Conservation (phyloP, 2,797 vertebrate genomes). For the Morus bassanus region DNA sequence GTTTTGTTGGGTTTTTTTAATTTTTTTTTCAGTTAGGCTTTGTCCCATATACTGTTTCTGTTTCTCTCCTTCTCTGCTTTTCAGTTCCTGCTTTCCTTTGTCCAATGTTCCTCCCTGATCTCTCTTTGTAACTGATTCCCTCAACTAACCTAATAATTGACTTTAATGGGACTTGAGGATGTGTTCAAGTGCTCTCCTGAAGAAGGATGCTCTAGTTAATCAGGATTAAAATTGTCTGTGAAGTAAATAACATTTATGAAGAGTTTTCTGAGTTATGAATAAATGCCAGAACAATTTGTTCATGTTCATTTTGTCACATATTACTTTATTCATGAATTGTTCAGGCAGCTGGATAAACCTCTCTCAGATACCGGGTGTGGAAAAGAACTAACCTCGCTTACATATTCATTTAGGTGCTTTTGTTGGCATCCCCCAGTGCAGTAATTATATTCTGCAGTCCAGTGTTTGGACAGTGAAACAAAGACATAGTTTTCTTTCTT, state of each 20-base stretch:
- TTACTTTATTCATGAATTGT: background rate
- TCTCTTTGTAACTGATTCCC: background rate
- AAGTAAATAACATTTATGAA: conserved; percentile 40
- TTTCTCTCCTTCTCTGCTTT: background rate
- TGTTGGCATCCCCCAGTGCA: background rate
- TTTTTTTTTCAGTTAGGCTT: background rate
- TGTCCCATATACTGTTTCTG: background rate
- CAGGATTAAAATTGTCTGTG: background rate
- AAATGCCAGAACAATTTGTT: background rate
- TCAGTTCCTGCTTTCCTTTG: background rate
- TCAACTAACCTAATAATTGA: conserved; percentile 18
- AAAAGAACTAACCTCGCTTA: background rate
- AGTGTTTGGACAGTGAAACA: background rate
- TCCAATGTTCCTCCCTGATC: background rate
- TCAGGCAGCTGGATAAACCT: background rate
- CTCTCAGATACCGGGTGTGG: background rate
- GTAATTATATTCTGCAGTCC: background rate
- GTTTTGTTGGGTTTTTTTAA: no score
- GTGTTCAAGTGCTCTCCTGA: conserved; percentile 3
- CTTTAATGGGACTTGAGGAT: background rate
- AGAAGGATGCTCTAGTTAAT: conserved; percentile 45
- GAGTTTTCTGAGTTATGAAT: conserved; percentile 5
- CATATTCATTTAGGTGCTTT: background rate
- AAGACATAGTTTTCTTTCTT: background rate
- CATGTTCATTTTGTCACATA: background rate